A percentile compares a stretch with the other conserved stretches of the same genome.
Evolutionary conservation across 2,113 vertebrate species (phyloP).

Genomic region (Bufo bufo): DNA sequence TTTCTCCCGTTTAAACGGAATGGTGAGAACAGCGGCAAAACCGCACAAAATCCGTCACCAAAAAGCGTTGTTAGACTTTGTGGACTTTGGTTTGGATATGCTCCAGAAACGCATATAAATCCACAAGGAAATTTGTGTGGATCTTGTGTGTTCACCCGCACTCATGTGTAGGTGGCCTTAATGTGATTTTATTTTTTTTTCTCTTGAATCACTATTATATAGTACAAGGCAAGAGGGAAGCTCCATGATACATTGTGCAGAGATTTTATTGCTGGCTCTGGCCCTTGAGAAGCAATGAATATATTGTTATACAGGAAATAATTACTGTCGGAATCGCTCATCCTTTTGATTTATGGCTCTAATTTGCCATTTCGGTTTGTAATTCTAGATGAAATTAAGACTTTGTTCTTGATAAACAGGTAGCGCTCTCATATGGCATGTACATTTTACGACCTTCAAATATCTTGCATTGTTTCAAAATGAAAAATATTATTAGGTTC

Average conservation of each 20-base stretch:
- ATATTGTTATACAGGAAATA: constrained; percentile 19
- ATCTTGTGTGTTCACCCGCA: too few species aligned
- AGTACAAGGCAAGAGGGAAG: background rate
- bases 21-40: too few species aligned
- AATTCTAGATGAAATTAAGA: background rate
- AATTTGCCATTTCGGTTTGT: constrained; percentile 21
- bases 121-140: too few species aligned
- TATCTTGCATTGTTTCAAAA: background rate
- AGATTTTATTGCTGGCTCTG: constrained; percentile 5
- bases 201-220: too few species aligned
- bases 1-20: too few species aligned
- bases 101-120: too few species aligned
- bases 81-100: too few species aligned
- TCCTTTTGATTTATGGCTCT: constrained; percentile 24
- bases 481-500: background rate
- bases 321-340: constrained; percentile 22
- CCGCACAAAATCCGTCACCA: too few species aligned
- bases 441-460: background rate
- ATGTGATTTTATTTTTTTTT: too few species aligned
- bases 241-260: background rate
- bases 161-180: too few species aligned
- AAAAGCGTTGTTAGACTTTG: too few species aligned
- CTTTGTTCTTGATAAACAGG: constrained; percentile 2
- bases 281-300: constrained; percentile 2
- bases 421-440: background rate